A percentile compares a stretch with the other conserved stretches of the same genome.
Evolutionary conservation across 2,888 invertebrate species (phyloP).

Genomic region (Nysson spinosus): DNA sequence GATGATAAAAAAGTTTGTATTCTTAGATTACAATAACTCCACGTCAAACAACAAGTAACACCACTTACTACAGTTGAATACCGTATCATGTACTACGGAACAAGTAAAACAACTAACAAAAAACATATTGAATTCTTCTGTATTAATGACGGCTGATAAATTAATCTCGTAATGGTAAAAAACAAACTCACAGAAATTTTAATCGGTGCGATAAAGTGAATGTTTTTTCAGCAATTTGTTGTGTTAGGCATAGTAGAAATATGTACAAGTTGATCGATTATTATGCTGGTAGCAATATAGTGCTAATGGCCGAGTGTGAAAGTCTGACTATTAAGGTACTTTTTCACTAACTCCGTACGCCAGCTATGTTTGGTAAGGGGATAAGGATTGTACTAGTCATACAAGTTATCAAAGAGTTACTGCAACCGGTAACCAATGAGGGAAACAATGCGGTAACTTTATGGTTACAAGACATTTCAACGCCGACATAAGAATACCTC

Average conservation of each 20-base stretch:
- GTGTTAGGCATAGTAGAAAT: background rate
- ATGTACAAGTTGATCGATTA: background rate
- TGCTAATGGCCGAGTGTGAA: slow-evolving; percentile 25
- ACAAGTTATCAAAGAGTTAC: slow-evolving; percentile 1
- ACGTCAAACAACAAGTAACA: no score
- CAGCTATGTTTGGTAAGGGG: slow-evolving; percentile 8
- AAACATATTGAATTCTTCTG: no score
- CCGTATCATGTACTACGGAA: no score
- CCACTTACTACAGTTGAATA: no score
- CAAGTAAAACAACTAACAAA: no score
- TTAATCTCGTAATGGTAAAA: slow-evolving; percentile 35
- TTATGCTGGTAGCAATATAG: slow-evolving; percentile 14
- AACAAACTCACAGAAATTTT: slow-evolving; percentile 11
- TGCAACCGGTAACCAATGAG: background rate
- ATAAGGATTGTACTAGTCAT: slow-evolving; percentile 7
- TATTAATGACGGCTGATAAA: slow-evolving; percentile 11
- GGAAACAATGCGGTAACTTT: background rate
- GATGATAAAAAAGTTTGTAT: background rate
- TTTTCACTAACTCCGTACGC: slow-evolving; percentile 31
- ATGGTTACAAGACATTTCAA: background rate
- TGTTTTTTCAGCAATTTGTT: slow-evolving; percentile 22
- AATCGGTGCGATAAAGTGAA: no score
- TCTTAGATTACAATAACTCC: no score
- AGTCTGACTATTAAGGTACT: slow-evolving; percentile 41
- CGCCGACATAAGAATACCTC: no score